Evolutionary conservation across 2,888 invertebrate genomes (phyloP).

Genomic region (Periphyllus acericola): DNA sequence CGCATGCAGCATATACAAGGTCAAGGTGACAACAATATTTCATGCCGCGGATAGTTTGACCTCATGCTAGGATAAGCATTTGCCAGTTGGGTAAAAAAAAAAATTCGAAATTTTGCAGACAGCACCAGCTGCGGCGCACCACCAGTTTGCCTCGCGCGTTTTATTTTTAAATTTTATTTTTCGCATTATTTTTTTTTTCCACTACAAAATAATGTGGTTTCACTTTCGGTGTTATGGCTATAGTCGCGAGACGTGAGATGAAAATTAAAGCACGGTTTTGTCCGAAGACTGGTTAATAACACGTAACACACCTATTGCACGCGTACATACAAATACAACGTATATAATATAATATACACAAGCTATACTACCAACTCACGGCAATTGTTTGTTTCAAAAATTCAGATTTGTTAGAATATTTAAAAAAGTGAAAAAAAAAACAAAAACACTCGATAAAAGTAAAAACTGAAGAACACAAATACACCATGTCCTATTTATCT

Average conservation of each 20-base stretch:
- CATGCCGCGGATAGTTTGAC: slow-evolving; percentile 16
- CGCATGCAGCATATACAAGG: slow-evolving; percentile 31
- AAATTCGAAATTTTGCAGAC: slow-evolving; percentile 29
- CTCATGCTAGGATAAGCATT: slow-evolving; percentile 6
- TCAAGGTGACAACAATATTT: slow-evolving; percentile 43
- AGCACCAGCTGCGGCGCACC: slow-evolving; percentile 60
- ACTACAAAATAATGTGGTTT: slow-evolving; percentile 25
- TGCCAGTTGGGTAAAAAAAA: slow-evolving; percentile 14
- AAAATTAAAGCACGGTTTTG: slow-evolving; percentile 24
- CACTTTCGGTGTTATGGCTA: slow-evolving; percentile 41
- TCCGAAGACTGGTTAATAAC: slow-evolving; percentile 29
- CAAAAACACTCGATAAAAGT: slow-evolving; percentile 22
- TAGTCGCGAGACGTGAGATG: slow-evolving; percentile 32
- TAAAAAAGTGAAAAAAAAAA: slow-evolving; percentile 17
- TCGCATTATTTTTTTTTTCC: neutral
- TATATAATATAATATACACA: neutral
- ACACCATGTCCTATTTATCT: neutral
- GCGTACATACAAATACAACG: neutral
- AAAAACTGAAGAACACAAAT: neutral
- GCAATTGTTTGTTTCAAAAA: slow-evolving; percentile 20
- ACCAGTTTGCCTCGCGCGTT: slow-evolving; percentile 18
- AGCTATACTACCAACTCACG: slow-evolving; percentile 5
- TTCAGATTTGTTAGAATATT: neutral
- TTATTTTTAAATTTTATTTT: slow-evolving; percentile 8
- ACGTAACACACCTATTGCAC: slow-evolving; percentile 36